Evolutionary conservation across 2,113 vertebrate genomes (phyloP), one percentile per base, ranked within the genome.

Genomic region (Clupea harengus): DNA sequence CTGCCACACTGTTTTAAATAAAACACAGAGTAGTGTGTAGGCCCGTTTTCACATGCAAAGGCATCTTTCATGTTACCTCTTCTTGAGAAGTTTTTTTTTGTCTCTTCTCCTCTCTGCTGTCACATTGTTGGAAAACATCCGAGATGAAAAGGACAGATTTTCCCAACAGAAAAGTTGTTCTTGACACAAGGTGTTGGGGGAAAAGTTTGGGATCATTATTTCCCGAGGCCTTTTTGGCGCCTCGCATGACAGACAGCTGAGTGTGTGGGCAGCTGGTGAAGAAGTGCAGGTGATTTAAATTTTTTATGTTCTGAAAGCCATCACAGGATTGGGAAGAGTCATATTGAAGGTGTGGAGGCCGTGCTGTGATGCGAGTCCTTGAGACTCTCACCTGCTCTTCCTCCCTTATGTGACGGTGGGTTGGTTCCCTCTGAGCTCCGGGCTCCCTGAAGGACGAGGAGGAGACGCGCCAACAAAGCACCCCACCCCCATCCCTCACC

Each of bases 191-290:
- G 87, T 88, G 81, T 81, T 44, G 45, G 72, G 72, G 86, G 82
- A 81, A 93, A 64, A 82, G 28, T 88, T 83, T 17, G 6, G 84
- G 81, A 87, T 90, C 87, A 89, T 92, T 91, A 91, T 93, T 91
- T 92, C 86, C 86, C 86, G 86, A 90, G 90, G 88, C 89, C 67
- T 80, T 67, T 80, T 67, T 82, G 90, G 60, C 78, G 83, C 81
- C 39, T 22, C 81, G 88, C 89, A 75, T 93, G 90, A 93, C 0
- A 82, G 92, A 92, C 88, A 90, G 89, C 50, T 78, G 47, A 32
- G 45, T 49, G 85, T 88, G 89, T 89, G 88, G 86, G 89, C 72
- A 78, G 72, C 72, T 78, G 72, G 72, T 10, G n/a, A 67, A 2
- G n/a, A 67, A 28, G 64, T 1, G 2, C 20, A 67, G 82, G 54